Conservation (phyloP, 2,797 vertebrate species). For the Poeciliopsis gracilis region DNA sequence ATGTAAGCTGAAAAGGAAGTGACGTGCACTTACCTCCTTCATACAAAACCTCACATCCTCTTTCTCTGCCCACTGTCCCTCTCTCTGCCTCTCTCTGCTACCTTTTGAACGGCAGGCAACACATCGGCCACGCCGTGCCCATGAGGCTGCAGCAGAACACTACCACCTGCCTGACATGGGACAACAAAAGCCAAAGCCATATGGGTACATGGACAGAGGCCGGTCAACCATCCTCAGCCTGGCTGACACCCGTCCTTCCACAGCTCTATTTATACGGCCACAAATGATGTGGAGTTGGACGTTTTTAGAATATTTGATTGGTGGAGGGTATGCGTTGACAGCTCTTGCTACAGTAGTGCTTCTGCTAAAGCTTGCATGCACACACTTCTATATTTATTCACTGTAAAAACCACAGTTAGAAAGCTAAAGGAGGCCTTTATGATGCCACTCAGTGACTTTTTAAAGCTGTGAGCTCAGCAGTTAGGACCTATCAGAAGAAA, state of each 20-base stretch:
- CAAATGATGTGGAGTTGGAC: slow-evolving; percentile 31
- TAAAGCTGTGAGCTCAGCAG: background rate
- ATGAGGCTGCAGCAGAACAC: slow-evolving; percentile 81
- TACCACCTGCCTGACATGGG: slow-evolving; percentile 80
- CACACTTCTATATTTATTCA: background rate
- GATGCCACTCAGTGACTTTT: background rate
- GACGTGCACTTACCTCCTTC: slow-evolving; percentile 74
- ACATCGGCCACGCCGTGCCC: slow-evolving; percentile 77
- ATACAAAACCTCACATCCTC: slow-evolving; percentile 74
- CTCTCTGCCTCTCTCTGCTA: slow-evolving; percentile 72
- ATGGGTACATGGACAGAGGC: slow-evolving; percentile 71
- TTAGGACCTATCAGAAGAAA: background rate
- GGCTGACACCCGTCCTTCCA: slow-evolving; percentile 45
- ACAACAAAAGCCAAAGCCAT: slow-evolving; percentile 81
- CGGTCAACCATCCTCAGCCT: slow-evolving; percentile 49
- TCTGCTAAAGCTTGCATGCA: background rate
- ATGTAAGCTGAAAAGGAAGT: slow-evolving; percentile 65
- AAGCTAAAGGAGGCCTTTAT: background rate
- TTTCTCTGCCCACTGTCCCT: slow-evolving; percentile 56
- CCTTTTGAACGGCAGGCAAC: slow-evolving; percentile 82
- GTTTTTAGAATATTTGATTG: background rate
- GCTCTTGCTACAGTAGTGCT: background rate
- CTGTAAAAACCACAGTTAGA: background rate
- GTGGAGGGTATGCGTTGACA: background rate
- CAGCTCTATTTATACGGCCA: slow-evolving; percentile 44